A percentile compares a stretch with the other conserved stretches of the same genome.
Evolutionary conservation across 2,888 invertebrate species (phyloP).

Genomic region (Lapara coniferarum): DNA sequence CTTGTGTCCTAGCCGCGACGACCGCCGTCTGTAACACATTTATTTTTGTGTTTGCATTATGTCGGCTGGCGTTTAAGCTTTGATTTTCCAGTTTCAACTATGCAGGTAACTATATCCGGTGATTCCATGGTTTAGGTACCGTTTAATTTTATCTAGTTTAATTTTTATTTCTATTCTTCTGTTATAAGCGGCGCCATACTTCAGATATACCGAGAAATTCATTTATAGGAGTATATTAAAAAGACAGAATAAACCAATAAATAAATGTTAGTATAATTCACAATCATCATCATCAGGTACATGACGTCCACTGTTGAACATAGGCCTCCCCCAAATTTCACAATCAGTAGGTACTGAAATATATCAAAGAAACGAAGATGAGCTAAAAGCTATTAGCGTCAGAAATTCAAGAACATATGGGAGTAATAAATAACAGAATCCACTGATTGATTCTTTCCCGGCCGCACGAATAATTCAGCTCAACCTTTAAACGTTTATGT

Average conservation of each 20-base stretch:
- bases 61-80: conserved; percentile 10
- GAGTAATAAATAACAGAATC: conserved; percentile 11
- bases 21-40: conserved; percentile 27
- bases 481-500: not conserved
- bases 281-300: no score
- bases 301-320: no score
- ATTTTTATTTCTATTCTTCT: no score
- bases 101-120: conserved; percentile 4
- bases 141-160: no score
- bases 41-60: conserved; percentile 20
- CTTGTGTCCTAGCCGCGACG: conserved; percentile 33
- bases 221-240: no score
- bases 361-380: not conserved
- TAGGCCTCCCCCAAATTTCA: no score
- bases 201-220: no score
- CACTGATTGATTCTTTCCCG: conserved; percentile 4
- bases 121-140: no score
- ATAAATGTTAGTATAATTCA: no score
- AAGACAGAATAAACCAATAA: no score
- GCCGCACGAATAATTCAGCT: conserved; percentile 12
- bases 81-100: conserved; percentile 8
- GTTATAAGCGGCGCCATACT: not conserved
- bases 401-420: not conserved
- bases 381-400: not conserved
- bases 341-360: no score